Evolutionary conservation across 2,888 invertebrate species (phyloP).

Genomic region (Melieria omissa): DNA sequence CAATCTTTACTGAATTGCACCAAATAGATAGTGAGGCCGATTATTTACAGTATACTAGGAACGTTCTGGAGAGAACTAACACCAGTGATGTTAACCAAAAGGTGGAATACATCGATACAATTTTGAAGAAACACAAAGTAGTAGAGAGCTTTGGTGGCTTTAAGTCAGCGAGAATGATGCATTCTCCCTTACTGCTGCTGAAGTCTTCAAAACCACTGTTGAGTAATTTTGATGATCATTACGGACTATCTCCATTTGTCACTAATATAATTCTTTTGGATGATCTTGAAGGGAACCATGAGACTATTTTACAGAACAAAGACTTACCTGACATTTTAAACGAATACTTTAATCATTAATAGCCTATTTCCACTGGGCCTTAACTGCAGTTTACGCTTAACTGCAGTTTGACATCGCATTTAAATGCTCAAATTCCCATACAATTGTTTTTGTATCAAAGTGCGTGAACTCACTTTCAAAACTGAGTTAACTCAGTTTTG

Average conservation of each 20-base stretch:
- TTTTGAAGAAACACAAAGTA: conserved; percentile 18
- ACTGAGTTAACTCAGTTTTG: no score
- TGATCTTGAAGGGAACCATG: conserved; percentile 75
- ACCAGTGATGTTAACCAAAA: conserved; percentile 15
- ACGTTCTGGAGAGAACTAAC: conserved; percentile 3
- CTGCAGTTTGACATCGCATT: no score
- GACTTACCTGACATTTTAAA: conserved; percentile 73
- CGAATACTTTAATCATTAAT: conserved; percentile 39
- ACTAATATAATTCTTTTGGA: conserved; percentile 46
- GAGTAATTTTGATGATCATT: conserved; percentile 27
- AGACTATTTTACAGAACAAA: conserved; percentile 73
- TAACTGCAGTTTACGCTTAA: no score
- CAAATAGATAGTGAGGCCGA: background rate
- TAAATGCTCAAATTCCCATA: no score
- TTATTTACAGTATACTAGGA: conserved; percentile 15
- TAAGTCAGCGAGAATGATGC: conserved; percentile 20
- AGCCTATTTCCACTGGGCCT: no score
- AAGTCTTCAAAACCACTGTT: conserved; percentile 19
- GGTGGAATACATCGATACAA: conserved; percentile 11
- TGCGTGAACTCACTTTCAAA: no score
- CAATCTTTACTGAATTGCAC: background rate
- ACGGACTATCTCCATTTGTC: conserved; percentile 30
- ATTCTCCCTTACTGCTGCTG: conserved; percentile 30
- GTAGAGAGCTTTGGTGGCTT: conserved; percentile 5
- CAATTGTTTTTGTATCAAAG: no score